phyloP scores from a whole-genome alignment of 2,888 invertebrate species.

The Endomychus coccineus region DNA sequence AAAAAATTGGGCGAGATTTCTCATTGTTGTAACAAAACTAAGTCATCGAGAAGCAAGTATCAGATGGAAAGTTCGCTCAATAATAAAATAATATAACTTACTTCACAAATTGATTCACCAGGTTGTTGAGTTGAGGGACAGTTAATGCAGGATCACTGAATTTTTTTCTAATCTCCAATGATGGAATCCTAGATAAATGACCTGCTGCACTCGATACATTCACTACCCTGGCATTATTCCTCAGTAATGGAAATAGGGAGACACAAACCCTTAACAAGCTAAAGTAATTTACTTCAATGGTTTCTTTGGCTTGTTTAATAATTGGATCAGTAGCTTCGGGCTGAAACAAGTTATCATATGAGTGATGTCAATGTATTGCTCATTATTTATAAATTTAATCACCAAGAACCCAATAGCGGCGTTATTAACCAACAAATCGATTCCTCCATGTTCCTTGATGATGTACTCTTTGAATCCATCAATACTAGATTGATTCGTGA shows the following conservation, averaged over 20 bases:
- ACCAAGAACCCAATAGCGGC: constrained; percentile 64
- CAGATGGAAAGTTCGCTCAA: no score
- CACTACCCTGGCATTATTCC: constrained; percentile 63
- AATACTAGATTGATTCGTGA: constrained; percentile 54
- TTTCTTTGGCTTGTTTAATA: constrained; percentile 60
- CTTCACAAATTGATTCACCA: constrained; percentile 62
- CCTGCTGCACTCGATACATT: constrained; percentile 68
- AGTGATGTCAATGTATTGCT: no score
- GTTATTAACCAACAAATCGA: constrained; percentile 70
- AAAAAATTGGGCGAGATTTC: no score
- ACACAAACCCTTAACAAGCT: constrained; percentile 57
- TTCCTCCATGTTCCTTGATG: constrained; percentile 54
- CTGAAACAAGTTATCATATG: no score
- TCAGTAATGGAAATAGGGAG: constrained; percentile 62
- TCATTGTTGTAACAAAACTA: no score
- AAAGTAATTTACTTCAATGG: constrained; percentile 63
- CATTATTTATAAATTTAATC: no score
- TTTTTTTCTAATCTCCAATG: constrained; percentile 48
- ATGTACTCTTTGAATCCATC: constrained; percentile 52
- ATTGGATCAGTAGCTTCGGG: constrained; percentile 53
- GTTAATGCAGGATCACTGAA: constrained; percentile 51
- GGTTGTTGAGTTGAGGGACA: constrained; percentile 51
- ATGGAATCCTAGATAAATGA: constrained; percentile 54
- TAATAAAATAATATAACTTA: no score
- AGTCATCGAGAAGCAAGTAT: no score